Conservation (phyloP, 2,113 vertebrate genomes). For the Martes martes region DNA sequence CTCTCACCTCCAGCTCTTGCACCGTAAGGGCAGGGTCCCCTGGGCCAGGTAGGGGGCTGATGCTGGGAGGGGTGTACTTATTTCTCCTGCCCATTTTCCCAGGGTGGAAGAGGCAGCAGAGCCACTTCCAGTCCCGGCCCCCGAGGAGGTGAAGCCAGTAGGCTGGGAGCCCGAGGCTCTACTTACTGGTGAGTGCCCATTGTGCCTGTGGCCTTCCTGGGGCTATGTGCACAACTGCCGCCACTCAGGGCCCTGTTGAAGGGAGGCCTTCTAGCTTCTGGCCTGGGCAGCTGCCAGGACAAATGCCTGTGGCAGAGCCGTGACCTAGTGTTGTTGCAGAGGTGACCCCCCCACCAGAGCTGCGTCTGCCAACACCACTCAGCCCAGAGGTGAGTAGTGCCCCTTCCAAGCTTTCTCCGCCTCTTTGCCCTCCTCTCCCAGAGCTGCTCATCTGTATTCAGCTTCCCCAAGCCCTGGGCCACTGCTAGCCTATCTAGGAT, state of each 20-base stretch:
- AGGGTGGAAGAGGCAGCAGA: slow-evolving; percentile 51
- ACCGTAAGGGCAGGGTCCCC: slow-evolving; percentile 53
- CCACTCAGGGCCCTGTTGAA: not conserved
- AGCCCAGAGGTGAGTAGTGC: slow-evolving; percentile 69
- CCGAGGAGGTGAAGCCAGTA: slow-evolving; percentile 16
- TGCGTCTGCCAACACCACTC: slow-evolving; percentile 45
- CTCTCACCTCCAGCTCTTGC: slow-evolving; percentile 47
- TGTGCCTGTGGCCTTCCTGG: no score
- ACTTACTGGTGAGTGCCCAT: slow-evolving; percentile 50
- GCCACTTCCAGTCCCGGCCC: not conserved
- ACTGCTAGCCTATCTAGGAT: not conserved
- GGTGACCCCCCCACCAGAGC: slow-evolving; percentile 55
- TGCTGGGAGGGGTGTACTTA: not conserved
- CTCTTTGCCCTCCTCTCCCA: not conserved
- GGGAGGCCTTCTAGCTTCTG: not conserved
- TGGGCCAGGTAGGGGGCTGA: not conserved
- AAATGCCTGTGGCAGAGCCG: not conserved
- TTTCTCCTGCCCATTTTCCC: not conserved
- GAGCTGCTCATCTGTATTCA: not conserved
- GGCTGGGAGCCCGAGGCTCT: not conserved
- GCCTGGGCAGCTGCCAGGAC: not conserved
- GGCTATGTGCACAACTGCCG: not conserved
- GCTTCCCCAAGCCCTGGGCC: not conserved
- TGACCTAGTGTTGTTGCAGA: slow-evolving; percentile 50
- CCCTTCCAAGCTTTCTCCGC: no score